These are phyloP conservation scores for Microctonus brassicae DNA, from an alignment of 2,888 invertebrate genomes.

Conservation along the genomic window DNA sequence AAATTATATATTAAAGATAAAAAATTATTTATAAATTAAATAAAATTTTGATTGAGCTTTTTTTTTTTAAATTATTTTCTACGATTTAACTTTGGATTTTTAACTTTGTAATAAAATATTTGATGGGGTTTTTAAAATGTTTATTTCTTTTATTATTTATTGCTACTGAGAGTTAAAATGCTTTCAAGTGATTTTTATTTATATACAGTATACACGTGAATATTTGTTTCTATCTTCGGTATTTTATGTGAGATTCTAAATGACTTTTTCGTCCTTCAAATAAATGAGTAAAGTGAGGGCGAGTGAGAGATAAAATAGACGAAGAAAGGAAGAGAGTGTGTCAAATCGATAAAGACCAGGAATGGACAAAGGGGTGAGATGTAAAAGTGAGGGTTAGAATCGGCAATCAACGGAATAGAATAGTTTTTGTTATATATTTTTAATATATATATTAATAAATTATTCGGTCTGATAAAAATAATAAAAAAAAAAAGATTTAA, in stretches of 20 bases:
- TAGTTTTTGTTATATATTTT: slow-evolving; percentile 6
- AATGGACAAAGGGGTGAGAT: slow-evolving; percentile 26
- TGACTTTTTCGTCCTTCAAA: not conserved
- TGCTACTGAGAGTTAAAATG: not conserved
- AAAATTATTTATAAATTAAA: not conserved
- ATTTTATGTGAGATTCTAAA: not conserved
- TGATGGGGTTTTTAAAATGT: slow-evolving; percentile 7
- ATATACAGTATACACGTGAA: not conserved
- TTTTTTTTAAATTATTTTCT: not conserved
- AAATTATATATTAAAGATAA: not conserved
- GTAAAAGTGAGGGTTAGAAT: slow-evolving; percentile 30
- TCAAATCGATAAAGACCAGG: slow-evolving; percentile 33
- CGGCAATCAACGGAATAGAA: slow-evolving; percentile 32
- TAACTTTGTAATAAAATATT: slow-evolving; percentile 10
- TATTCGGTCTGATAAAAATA: not conserved
- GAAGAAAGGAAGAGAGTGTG: slow-evolving; percentile 22
- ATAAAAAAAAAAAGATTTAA: not conserved
- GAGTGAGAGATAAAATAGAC: not conserved
- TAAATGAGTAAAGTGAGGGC: not conserved
- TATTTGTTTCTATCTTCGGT: not conserved
- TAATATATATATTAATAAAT: not conserved
- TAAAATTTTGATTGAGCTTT: not conserved
- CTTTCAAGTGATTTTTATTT: not conserved
- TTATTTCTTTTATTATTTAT: not conserved
- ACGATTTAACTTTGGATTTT: slow-evolving; percentile 21